Base-by-base conservation (phyloP, 2,113 vertebrate species). In the Phoenicopterus ruber region DNA sequence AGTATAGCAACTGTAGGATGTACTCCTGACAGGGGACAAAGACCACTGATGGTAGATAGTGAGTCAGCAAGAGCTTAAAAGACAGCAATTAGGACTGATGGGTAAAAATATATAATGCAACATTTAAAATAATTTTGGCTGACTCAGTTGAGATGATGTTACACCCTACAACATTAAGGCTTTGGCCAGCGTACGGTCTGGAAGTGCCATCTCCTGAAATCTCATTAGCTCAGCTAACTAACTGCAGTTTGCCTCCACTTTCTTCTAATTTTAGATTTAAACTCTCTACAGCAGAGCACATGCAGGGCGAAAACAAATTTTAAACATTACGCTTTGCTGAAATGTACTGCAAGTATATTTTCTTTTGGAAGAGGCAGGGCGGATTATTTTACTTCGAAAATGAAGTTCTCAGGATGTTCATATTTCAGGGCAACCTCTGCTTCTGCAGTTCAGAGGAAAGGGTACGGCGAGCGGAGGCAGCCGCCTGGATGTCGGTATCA, bases 1-100 rank as follows among this genome's bases (percentile, higher is more conserved):
- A n/a, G 52, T 9, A n/a, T 3, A 28, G 40, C 31, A 80, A 70
- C 24, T 10, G 17, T 7, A 72, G 57, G 70, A 50, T 5, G 5
- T 4, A 17, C 13, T 40, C 80, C 71, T 62, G 54, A 44, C 2
- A 42, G 5, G 7, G 31, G 22, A 47, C 77, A 69, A 61, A 62
- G 49, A 54, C 54, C 63, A 29, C 0, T 12, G 62, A 34, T n/a
- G 61, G 67, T 0, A 63, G 14, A 24, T 2, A 36, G 31, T 5
- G 38, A 15, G 58, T 73, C 62, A 88, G 49, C 47, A 65, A 83
- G n/a, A 77, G 32, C 42, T 38, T 67, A 78, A 71, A 69, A 86
- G 42, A 38, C 47, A 66, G 46, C 25, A 73, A 1, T 54, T 42
- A 83, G 14, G 29, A 61, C 58, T 38, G 57, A 83, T 6, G 71